Base-by-base conservation (phyloP, 2,113 vertebrate genomes). In the Himantopus leucocephalus region DNA sequence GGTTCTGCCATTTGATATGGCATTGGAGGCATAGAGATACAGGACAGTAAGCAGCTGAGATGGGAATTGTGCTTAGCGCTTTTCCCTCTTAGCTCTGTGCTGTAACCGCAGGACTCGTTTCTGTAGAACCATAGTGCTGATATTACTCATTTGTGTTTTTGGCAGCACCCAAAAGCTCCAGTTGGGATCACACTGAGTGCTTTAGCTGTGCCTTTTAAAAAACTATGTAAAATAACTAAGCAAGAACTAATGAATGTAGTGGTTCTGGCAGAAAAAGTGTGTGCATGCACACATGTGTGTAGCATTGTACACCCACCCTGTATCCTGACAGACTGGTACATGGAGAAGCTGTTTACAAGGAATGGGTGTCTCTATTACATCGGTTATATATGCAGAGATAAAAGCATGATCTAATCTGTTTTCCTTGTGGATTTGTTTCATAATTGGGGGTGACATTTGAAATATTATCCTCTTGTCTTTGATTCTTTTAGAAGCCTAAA, bases 351-450 rank as follows among this genome's bases (percentile, higher is more conserved):
- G 80, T 75, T 93, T 74, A 67, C 58, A 48, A 52, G 60, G 88
- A 45, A 34, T 68, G 60, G 39, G 24, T 66, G 26, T 68, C 67
- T 58, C 60, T 68, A 1, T 93, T 88, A 71, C 60, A 37, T 77
- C 1, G 13, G 17, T 88, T 92, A 35, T 22, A 59, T 41, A 47
- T 19, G n/a, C 30, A 41, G 72, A 84, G 88, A 67, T 70, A 85
- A 77, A 93, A 88, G 63, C 79, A 86, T 95, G 68, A 81, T 88
- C 87, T 84, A 10, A 88, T 75, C 88, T 94, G 68, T 96, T 96
- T 96, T 86, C 43, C 43, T 27, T 86, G 41, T 62, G 75, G 88
- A 58, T 92, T 95, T 94, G 86, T 84, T 94, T 96, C 68, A 87
- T 93, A 84, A 94, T 92, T 91, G 43, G 34, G 22, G 35, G n/a